Percentiles rank a stretch among this genome's conserved stretches.
Conservation (phyloP, 2,113 vertebrate genomes). For the Glaucidium brasilianum region DNA sequence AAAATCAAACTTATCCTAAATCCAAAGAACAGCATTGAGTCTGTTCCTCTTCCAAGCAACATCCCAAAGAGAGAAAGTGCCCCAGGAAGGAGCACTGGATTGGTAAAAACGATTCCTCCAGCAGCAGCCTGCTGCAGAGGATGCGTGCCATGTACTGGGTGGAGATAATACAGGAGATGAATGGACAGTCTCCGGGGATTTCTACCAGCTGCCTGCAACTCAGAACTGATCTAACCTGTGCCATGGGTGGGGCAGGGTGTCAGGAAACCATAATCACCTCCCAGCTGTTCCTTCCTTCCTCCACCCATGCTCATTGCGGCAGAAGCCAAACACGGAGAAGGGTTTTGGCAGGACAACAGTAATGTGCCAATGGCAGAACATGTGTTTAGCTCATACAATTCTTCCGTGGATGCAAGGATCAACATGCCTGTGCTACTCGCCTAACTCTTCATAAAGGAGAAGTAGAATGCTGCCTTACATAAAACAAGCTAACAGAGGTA, state of each 20-base stretch:
- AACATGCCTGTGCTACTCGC: neutral
- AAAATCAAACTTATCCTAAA: neutral
- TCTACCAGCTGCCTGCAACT: conserved; percentile 38
- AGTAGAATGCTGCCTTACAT: neutral
- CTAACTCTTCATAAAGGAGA: neutral
- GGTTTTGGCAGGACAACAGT: conserved; percentile 19
- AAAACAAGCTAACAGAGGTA: conserved; percentile 12
- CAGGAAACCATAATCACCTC: conserved; percentile 46
- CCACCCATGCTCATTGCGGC: conserved; percentile 26
- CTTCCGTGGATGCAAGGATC: conserved; percentile 32
- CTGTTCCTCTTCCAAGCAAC: neutral
- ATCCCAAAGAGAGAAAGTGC: neutral
- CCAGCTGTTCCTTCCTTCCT: conserved; percentile 65
- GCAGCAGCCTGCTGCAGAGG: neutral
- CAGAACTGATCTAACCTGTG: conserved; percentile 60
- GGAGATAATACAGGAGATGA: conserved; percentile 27
- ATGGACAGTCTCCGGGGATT: conserved; percentile 4
- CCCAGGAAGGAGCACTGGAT: neutral
- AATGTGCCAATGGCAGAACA: conserved; percentile 47
- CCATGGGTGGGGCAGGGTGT: conserved; percentile 48
- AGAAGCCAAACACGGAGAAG: conserved; percentile 27
- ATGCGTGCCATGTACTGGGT: conserved; percentile 42
- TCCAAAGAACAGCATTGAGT: neutral
- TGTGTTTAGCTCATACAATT: conserved; percentile 37
- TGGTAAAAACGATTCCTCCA: neutral